Evolutionary conservation across 2,113 vertebrate genomes (phyloP).

Genomic region (Charina bottae): DNA sequence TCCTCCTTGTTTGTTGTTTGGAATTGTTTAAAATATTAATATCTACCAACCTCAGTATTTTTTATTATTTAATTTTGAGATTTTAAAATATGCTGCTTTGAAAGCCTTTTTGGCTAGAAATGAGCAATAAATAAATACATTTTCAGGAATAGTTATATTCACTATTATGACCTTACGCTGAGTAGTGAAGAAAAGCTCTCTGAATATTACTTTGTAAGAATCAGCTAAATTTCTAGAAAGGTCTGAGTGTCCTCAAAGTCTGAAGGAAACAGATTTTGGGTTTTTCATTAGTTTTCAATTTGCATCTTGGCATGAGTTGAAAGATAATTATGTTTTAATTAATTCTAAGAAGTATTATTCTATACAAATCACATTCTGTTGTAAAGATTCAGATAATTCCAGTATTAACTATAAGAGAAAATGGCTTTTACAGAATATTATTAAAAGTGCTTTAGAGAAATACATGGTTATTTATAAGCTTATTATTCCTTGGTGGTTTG

Average conservation of each 20-base stretch:
- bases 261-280: not conserved
- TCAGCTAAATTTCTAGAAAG: not conserved
- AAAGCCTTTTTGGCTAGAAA: not conserved
- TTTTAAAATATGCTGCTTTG: conserved; percentile 1
- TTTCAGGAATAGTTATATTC: too few species aligned
- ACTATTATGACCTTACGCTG: not conserved
- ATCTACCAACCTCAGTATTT: not conserved
- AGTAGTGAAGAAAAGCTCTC: not conserved
- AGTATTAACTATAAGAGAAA: not conserved
- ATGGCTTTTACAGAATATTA: not conserved
- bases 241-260: not conserved
- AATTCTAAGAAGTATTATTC: not conserved
- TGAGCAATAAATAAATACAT: not conserved
- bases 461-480: not conserved
- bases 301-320: not conserved
- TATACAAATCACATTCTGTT: not conserved
- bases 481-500: not conserved
- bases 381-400: not conserved
- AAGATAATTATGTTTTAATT: not conserved
- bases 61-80: not conserved
- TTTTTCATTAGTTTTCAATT: not conserved
- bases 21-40: too few species aligned
- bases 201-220: not conserved
- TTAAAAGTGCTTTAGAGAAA: not conserved
- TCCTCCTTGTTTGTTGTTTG: too few species aligned